Evolutionary conservation across 2,797 vertebrate species (phyloP).

Genomic region (Pantherophis alleghaniensis): DNA sequence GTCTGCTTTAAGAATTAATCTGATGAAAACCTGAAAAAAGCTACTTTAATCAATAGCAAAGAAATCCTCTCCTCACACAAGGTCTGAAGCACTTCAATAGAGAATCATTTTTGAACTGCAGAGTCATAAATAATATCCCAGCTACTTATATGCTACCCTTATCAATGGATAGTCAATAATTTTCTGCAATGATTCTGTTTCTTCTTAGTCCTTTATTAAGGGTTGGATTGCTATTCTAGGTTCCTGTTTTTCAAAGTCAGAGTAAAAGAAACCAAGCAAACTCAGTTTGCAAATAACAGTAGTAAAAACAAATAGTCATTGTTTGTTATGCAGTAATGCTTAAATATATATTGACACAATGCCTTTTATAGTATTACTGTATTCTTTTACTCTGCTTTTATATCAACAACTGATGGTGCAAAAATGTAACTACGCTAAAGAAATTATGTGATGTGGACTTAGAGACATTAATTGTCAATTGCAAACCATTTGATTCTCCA

Average conservation of each 20-base stretch:
- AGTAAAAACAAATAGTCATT: background rate
- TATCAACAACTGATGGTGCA: too few relatives aligned
- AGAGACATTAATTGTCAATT: too few relatives aligned
- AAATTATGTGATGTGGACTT: too few relatives aligned
- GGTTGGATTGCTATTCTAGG: background rate
- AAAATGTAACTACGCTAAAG: too few relatives aligned
- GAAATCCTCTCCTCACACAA: background rate
- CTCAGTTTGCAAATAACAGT: background rate
- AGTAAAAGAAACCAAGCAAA: background rate
- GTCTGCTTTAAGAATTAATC: background rate
- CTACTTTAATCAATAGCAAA: background rate
- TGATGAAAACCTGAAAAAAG: background rate
- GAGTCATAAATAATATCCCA: background rate
- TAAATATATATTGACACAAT: background rate
- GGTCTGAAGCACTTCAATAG: background rate
- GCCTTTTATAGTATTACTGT: background rate
- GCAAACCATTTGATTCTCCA: too few relatives aligned
- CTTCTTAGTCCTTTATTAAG: background rate
- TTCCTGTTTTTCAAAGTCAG: background rate
- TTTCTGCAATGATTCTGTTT: background rate
- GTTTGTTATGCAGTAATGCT: background rate
- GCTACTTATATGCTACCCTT: background rate
- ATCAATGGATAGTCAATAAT: background rate
- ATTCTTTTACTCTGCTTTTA: background rate
- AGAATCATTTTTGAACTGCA: background rate